Evolutionary conservation across 2,888 invertebrate genomes (phyloP).

Genomic region (Lumbricus terrestris): DNA sequence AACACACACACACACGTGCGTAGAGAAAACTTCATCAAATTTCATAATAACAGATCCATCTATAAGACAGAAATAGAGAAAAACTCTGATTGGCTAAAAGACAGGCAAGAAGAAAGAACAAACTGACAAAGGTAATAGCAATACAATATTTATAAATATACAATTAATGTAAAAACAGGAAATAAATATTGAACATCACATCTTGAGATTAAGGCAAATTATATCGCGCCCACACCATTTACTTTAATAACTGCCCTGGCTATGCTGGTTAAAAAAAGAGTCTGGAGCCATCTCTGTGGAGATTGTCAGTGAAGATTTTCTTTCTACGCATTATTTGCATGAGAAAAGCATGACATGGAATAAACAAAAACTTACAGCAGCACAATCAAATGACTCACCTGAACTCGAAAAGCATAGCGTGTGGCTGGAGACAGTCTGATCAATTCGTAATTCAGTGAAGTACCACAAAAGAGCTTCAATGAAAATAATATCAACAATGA

Average conservation of each 20-base stretch:
- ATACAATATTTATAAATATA: too few species aligned
- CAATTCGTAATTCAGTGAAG: slow-evolving; percentile 65
- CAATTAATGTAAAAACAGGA: too few species aligned
- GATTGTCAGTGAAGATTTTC: too few species aligned
- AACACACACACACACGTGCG: not conserved
- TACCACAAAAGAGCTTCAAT: slow-evolving; percentile 54
- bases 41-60: not conserved
- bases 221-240: too few species aligned
- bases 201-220: too few species aligned
- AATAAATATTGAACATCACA: too few species aligned
- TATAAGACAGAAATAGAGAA: not conserved
- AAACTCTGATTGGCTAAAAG: not conserved
- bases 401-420: slow-evolving; percentile 76
- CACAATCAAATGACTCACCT: slow-evolving; percentile 53
- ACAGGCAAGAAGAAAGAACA: not conserved
- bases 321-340: not conserved
- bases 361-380: not conserved
- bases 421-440: slow-evolving; percentile 76
- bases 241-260: too few species aligned
- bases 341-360: not conserved
- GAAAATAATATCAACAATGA: not conserved
- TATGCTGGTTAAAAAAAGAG: too few species aligned
- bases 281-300: too few species aligned
- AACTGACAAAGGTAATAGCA: too few species aligned
- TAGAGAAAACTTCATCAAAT: not conserved